phyloP scores from a whole-genome alignment of 2,888 invertebrate species.

The Chromoteleia sp. region DNA sequence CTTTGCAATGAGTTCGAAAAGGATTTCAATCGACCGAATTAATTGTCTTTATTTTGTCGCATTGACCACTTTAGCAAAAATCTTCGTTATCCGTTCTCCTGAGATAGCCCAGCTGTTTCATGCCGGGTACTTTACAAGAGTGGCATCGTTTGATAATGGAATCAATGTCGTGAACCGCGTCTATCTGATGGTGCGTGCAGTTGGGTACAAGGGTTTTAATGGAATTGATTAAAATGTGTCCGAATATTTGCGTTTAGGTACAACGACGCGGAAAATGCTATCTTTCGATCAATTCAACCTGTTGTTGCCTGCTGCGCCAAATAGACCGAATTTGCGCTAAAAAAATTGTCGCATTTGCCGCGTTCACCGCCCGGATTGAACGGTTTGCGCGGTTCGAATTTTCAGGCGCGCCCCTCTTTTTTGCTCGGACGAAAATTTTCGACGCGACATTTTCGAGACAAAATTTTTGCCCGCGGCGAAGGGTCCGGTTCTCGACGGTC shows the following conservation, averaged over 20 bases:
- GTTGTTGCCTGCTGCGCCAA: conserved; percentile 77
- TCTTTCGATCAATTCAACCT: conserved; percentile 84
- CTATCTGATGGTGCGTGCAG: conserved; percentile 65
- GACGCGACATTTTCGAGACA: too few relatives aligned
- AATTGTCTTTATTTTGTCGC: conserved; percentile 8
- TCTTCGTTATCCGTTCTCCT: conserved; percentile 38
- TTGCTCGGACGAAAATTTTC: too few relatives aligned
- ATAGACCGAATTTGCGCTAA: conserved; percentile 68
- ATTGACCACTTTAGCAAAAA: conserved; percentile 20
- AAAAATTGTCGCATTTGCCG: too few relatives aligned
- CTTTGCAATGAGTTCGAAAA: too few relatives aligned
- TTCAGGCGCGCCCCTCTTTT: too few relatives aligned
- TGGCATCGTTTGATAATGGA: conserved; percentile 63
- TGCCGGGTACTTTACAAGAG: conserved; percentile 54
- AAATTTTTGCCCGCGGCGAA: too few relatives aligned
- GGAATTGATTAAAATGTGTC: conserved; percentile 85
- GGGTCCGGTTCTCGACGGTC: too few relatives aligned
- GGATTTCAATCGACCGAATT: neutral
- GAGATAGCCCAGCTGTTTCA: conserved; percentile 54
- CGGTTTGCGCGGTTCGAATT: conserved; percentile 74
- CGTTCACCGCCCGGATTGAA: too few relatives aligned
- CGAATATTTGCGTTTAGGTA: conserved; percentile 83
- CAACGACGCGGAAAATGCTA: conserved; percentile 82
- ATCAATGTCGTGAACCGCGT: conserved; percentile 60
- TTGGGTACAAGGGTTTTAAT: conserved; percentile 80